These are phyloP conservation scores for Adineta ricciae DNA, from an alignment of 2,888 invertebrate genomes.

Conservation along the genomic window DNA sequence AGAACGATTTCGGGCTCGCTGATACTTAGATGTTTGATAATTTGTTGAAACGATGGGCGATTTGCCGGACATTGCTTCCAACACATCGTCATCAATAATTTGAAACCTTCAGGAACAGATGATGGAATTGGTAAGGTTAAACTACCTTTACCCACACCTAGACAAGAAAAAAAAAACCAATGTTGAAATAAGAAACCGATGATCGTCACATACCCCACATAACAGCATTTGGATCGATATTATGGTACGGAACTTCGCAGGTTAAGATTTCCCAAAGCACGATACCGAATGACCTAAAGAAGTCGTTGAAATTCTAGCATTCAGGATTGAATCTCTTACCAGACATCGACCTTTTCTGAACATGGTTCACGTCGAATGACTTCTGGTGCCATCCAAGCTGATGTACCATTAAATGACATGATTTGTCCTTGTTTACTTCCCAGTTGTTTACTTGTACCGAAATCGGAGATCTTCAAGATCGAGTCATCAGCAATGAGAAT, in stretches of 20 bases:
- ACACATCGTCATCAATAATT: conserved; percentile 76
- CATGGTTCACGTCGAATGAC: conserved; percentile 90
- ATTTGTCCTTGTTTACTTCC: conserved; percentile 81
- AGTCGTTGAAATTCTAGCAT: no score
- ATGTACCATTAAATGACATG: conserved; percentile 93
- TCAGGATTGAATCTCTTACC: conserved; percentile 56
- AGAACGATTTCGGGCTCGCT: conserved; percentile 67
- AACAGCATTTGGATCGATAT: conserved; percentile 86
- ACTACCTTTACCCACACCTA: neutral
- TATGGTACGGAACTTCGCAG: conserved; percentile 80
- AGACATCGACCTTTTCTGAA: conserved; percentile 92
- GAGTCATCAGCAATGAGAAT: conserved; percentile 51
- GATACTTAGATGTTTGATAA: conserved; percentile 79
- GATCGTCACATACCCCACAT: conserved; percentile 65
- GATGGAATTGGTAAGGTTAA: conserved; percentile 71
- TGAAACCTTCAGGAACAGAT: conserved; percentile 69
- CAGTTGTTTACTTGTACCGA: conserved; percentile 77
- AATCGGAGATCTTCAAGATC: conserved; percentile 85
- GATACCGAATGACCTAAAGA: conserved; percentile 74
- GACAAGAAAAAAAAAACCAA: neutral
- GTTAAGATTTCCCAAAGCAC: conserved; percentile 95
- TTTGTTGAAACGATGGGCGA: conserved; percentile 77
- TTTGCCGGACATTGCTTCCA: conserved; percentile 78
- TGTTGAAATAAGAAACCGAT: no score
- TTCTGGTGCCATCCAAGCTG: conserved; percentile 96